phyloP scores from a whole-genome alignment of 2,797 vertebrate genomes.

The Tapirus indicus region DNA sequence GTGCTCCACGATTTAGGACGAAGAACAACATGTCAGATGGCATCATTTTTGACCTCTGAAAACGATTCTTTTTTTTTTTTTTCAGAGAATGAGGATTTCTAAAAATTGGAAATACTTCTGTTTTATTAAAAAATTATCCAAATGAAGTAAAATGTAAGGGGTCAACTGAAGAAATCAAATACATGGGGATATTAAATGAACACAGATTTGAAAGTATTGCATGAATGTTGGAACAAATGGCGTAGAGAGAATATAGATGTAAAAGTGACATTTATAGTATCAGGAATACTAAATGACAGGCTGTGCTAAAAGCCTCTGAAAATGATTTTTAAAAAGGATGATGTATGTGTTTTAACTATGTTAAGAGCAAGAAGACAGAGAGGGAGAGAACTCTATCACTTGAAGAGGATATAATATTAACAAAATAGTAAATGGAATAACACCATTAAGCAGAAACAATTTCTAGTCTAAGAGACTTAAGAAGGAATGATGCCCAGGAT shows the following conservation, averaged over 20 bases:
- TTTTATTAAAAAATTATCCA: slow-evolving; percentile 8
- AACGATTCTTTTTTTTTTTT: background rate
- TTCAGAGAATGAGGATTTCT: background rate
- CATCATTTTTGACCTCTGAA: background rate
- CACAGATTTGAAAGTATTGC: slow-evolving; percentile 4
- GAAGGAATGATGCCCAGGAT: background rate
- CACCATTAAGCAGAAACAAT: background rate
- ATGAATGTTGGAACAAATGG: background rate
- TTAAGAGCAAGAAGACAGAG: background rate
- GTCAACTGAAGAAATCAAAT: background rate
- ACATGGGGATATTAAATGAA: background rate
- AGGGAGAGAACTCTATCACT: background rate
- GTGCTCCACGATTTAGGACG: background rate
- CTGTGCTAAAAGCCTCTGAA: slow-evolving; percentile 23
- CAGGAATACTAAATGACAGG: slow-evolving; percentile 34
- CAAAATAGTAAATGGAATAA: background rate
- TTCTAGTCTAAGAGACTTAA: background rate
- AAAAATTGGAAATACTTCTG: background rate
- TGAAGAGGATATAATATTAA: background rate
- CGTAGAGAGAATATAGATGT: slow-evolving; percentile 3
- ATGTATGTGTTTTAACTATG: background rate
- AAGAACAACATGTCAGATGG: background rate
- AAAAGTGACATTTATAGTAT: slow-evolving; percentile 25
- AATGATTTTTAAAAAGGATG: background rate
- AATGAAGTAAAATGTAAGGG: background rate